Evolutionary conservation across 2,888 invertebrate species (phyloP), one percentile per base, ranked within the genome.

Genomic region (Eremobia ochroleuca): DNA sequence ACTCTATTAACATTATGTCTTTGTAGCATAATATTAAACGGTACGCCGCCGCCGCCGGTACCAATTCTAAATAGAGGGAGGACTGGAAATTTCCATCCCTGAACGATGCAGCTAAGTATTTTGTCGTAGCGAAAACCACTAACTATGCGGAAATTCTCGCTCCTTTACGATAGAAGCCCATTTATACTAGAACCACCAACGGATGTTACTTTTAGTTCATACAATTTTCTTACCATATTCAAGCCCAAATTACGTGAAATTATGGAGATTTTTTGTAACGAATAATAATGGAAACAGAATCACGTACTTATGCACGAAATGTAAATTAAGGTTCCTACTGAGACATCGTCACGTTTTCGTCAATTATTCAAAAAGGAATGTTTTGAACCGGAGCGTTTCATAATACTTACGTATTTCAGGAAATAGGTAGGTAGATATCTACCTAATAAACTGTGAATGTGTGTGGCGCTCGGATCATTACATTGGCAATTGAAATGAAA

Each of bases 61-160:
- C 61, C 66, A 66, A 62, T 72, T 67, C 78, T 75, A 84, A 86
- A 82, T 81, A 79, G 86, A 77, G 65, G 37, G 52, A 58, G 67
- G 64, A 43, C 77, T 82, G 82, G 78, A 83, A 86, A 85, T 88
- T 85, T 79, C 81, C 82, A 85, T 66, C 76, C 76, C 76, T 37
- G 73, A 81, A 81, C 83, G 76, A 77, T 76, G 68, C 81, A 86
- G 82, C 86, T 84, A 88, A 87, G 87, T 85, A 92, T 91, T 91
- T 92, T 90, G 92, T 90, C 90, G 91, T 87, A 81, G 87, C 88
- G 88, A 90, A 91, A 91, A 92, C 92, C 92, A 89, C 93, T 92
- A 94, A 93, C 92, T 92, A 86, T 89, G 85, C 82, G 92, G 88
- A 90, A 92, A 92, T 91, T 91, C 89, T 85, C 86, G 83, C 88